These are phyloP conservation scores for Uria lomvia DNA, from an alignment of 2,113 vertebrate genomes.

Conservation along the genomic window DNA sequence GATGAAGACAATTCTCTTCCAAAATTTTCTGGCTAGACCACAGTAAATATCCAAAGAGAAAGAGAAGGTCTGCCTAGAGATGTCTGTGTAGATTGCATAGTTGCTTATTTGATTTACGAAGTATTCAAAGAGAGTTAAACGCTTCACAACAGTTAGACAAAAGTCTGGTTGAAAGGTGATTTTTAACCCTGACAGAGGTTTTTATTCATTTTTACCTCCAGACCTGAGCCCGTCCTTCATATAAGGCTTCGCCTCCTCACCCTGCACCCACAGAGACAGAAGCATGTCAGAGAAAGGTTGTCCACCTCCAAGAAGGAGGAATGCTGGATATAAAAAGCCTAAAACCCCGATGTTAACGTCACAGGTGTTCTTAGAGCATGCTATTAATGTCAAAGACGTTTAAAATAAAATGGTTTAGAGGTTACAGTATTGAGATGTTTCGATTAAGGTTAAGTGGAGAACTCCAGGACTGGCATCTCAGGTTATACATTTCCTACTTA, in stretches of 20 bases:
- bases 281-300: neutral
- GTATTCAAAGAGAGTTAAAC: neutral
- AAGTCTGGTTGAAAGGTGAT: neutral
- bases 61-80: neutral
- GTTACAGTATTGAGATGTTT: neutral
- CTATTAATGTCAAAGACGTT: neutral
- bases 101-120: neutral
- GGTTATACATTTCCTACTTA: neutral
- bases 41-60: neutral
- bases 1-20: neutral
- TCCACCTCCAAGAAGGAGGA: neutral
- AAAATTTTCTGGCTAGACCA: slow-evolving; percentile 21
- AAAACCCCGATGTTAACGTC: neutral
- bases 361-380: neutral
- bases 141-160: neutral
- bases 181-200: neutral
- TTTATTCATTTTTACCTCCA: neutral
- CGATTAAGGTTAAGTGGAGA: slow-evolving; percentile 25
- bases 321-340: neutral
- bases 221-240: neutral
- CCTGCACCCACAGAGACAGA: neutral
- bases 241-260: neutral
- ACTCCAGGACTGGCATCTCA: neutral
- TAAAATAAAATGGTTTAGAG: neutral
- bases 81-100: neutral